Conservation (phyloP, 2,888 invertebrate genomes). For the Slavum lentiscoides region DNA sequence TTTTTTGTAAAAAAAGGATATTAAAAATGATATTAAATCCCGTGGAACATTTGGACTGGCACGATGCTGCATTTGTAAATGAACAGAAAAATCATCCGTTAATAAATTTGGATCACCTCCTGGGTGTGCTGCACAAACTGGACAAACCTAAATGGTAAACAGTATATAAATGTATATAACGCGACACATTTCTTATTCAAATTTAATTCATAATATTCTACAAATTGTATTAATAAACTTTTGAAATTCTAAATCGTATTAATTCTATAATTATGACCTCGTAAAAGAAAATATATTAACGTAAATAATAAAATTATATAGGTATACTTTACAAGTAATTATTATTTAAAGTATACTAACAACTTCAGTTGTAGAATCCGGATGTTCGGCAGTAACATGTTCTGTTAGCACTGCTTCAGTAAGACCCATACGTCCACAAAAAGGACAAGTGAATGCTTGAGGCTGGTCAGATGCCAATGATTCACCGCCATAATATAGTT, state of each 20-base stretch:
- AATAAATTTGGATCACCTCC: conserved; percentile 97
- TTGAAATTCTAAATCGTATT: no score
- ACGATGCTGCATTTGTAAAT: conserved; percentile 92
- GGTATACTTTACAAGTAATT: neutral
- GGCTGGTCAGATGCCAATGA: conserved; percentile 87
- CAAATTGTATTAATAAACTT: no score
- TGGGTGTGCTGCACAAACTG: conserved; percentile 93
- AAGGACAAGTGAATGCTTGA: conserved; percentile 96
- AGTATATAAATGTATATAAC: no score
- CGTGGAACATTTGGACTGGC: conserved; percentile 77
- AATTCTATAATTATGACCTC: neutral
- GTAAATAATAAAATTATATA: neutral
- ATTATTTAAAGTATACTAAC: conserved; percentile 60
- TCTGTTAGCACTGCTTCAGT: conserved; percentile 89
- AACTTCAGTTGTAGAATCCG: conserved; percentile 88
- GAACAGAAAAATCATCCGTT: conserved; percentile 96
- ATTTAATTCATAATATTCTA: no score
- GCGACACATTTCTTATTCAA: no score
- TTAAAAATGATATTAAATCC: conserved; percentile 87
- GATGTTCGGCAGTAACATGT: conserved; percentile 88
- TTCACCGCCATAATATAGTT: conserved; percentile 95
- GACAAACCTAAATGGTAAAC: conserved; percentile 78
- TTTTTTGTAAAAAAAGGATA: conserved; percentile 38
- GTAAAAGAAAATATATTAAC: neutral
- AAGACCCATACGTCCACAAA: conserved; percentile 95